A percentile compares a stretch with the other conserved stretches of the same genome.
These are phyloP conservation scores for Enteromius thamalakanensis DNA, from an alignment of 2,797 vertebrate genomes.

Conservation along the genomic window DNA sequence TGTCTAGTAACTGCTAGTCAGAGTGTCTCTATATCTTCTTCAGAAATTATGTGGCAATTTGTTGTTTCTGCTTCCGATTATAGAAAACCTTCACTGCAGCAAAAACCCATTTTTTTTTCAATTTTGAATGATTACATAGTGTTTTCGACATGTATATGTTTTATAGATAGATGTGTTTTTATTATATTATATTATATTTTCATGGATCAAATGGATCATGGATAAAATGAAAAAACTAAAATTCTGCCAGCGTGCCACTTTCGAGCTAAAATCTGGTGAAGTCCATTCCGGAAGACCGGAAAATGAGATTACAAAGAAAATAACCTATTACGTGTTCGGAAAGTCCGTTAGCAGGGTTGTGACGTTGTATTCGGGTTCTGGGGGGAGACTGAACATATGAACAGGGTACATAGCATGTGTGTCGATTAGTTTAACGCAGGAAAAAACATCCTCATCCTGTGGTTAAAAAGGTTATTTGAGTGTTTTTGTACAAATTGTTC, in stretches of 20 bases:
- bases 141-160: not conserved
- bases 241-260: not conserved
- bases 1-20: slow-evolving; percentile 14
- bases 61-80: not conserved
- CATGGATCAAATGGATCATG: not conserved
- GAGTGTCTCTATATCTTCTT: slow-evolving; percentile 12
- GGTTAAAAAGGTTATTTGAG: slow-evolving; percentile 45
- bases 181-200: not conserved
- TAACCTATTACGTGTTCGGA: slow-evolving; percentile 59
- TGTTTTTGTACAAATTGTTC: slow-evolving; percentile 54
- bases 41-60: slow-evolving; percentile 28
- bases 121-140: not conserved
- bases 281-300: slow-evolving; percentile 53
- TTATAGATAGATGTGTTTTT: not conserved
- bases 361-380: slow-evolving; percentile 44
- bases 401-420: slow-evolving; percentile 43
- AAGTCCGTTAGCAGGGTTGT: slow-evolving; percentile 56
- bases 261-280: slow-evolving; percentile 39
- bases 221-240: not conserved
- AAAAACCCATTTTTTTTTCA: not conserved
- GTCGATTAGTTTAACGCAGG: slow-evolving; percentile 48
- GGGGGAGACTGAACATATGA: slow-evolving; percentile 25
- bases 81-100: not conserved
- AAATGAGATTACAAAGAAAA: slow-evolving; percentile 49
- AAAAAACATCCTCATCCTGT: slow-evolving; percentile 59